Conservation (phyloP, 2,113 vertebrate species). For the Pampusana beccarii region DNA sequence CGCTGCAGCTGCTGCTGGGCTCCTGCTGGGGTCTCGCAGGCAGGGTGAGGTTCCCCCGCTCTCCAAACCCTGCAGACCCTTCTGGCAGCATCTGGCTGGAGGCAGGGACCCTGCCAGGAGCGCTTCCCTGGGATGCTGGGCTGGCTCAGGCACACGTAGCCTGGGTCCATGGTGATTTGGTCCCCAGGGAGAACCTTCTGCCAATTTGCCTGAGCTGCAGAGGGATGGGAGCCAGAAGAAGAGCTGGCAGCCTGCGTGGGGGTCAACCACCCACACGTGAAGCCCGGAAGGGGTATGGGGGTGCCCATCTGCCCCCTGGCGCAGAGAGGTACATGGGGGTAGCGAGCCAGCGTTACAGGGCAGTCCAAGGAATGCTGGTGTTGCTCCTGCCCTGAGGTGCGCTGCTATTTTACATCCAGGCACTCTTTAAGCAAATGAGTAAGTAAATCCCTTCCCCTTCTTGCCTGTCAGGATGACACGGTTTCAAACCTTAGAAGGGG, state of each 20-base stretch:
- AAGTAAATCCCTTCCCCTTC: neutral
- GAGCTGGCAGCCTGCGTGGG: neutral
- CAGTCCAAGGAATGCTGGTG: neutral
- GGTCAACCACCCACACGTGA: neutral
- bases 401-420: neutral
- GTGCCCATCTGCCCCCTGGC: neutral
- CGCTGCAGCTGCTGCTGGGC: neutral
- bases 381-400: neutral
- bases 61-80: neutral
- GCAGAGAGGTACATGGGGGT: accelerated
- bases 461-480: neutral
- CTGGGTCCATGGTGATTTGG: neutral
- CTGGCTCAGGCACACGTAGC: neutral
- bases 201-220: neutral
- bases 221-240: neutral
- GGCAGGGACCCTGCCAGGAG: neutral
- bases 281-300: neutral
- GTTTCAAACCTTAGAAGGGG: neutral
- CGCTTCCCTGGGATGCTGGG: neutral
- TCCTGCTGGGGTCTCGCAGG: neutral
- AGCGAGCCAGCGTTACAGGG: accelerated
- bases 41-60: neutral
- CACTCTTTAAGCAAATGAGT: neutral
- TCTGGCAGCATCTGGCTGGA: neutral
- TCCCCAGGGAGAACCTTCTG: neutral